Base-by-base conservation (phyloP, 2,888 invertebrate genomes). In the Aphidoletes aphidimyza region DNA sequence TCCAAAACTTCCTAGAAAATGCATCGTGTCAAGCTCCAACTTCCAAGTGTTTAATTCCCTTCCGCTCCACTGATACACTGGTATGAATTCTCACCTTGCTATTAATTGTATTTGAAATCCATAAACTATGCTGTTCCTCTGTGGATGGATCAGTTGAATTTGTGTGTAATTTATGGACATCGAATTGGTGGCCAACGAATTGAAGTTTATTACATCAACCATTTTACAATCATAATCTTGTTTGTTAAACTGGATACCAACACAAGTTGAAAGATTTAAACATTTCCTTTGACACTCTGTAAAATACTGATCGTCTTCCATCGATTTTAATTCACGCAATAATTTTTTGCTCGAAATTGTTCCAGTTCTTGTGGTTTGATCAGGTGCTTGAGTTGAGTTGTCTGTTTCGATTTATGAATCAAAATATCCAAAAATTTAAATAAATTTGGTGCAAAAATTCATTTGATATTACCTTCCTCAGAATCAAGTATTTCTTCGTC, bases 21-120 rank as follows among this genome's bases (percentile, higher is more conserved):
- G n/a, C n/a, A n/a, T n/a, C n/a, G n/a, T n/a, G n/a, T n/a, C n/a
- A n/a, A n/a, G n/a, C n/a, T n/a, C n/a, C n/a, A n/a, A n/a, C n/a
- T n/a, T n/a, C n/a, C n/a, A n/a, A n/a, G n/a, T n/a, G n/a, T n/a
- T n/a, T n/a, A n/a, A n/a, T n/a, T n/a, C n/a, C n/a, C n/a, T n/a
- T n/a, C n/a, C n/a, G n/a, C n/a, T n/a, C n/a, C n/a, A n/a, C n/a
- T n/a, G n/a, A n/a, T n/a, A n/a, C n/a, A n/a, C n/a, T n/a, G n/a
- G n/a, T n/a, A n/a, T n/a, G n/a, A n/a, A n/a, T n/a, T n/a, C n/a
- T 69, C 34, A 69, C 69, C 69, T 14, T 34, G 69, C 69, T 69
- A 69, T 69, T 36, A 69, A 69, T 69, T 69, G 69, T 69, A n/a
- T 34, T 69, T 30, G 3, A 69, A 69, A 69, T 2, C 69, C 69